A percentile compares a stretch with the other conserved stretches of the same genome.
Evolutionary conservation across 2,113 vertebrate genomes (phyloP).

Genomic region (Enhydra lutris): DNA sequence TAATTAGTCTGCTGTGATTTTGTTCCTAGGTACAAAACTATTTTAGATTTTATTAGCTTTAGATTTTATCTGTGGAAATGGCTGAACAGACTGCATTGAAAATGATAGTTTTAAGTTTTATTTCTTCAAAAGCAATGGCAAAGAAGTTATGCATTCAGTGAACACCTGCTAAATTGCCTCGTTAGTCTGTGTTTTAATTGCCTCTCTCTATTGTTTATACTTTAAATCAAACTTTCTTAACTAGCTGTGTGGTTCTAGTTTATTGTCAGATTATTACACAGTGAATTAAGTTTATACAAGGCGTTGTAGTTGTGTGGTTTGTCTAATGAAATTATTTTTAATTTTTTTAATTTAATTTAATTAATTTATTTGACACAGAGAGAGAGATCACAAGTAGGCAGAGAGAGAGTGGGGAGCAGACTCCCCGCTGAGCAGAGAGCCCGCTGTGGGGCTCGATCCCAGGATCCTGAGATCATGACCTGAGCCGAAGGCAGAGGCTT

Average conservation of each 20-base stretch:
- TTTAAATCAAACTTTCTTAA: slow-evolving; percentile 58
- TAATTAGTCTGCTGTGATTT: slow-evolving; percentile 12
- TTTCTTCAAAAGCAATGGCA: slow-evolving; percentile 35
- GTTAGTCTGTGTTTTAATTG: slow-evolving; percentile 25
- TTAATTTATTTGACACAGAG: no score
- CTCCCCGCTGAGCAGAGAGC: no score
- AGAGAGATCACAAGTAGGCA: no score
- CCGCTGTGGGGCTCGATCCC: no score
- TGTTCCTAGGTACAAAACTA: not conserved
- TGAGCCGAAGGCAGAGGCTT: no score
- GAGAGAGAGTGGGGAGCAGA: no score
- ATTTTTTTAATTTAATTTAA: no score
- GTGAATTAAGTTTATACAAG: not conserved
- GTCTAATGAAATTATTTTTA: not conserved
- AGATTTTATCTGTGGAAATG: slow-evolving; percentile 25
- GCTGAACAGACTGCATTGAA: slow-evolving; percentile 35
- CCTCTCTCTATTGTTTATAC: slow-evolving; percentile 24
- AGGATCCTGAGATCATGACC: no score
- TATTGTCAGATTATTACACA: slow-evolving; percentile 27
- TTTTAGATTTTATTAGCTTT: slow-evolving; percentile 36
- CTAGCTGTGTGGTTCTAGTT: slow-evolving; percentile 20
- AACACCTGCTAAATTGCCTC: slow-evolving; percentile 42
- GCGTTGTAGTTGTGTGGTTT: not conserved
- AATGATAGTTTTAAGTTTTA: slow-evolving; percentile 44
- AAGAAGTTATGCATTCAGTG: slow-evolving; percentile 33